Conservation (phyloP, 2,113 vertebrate genomes). For the Pelecanoides urinatrix region DNA sequence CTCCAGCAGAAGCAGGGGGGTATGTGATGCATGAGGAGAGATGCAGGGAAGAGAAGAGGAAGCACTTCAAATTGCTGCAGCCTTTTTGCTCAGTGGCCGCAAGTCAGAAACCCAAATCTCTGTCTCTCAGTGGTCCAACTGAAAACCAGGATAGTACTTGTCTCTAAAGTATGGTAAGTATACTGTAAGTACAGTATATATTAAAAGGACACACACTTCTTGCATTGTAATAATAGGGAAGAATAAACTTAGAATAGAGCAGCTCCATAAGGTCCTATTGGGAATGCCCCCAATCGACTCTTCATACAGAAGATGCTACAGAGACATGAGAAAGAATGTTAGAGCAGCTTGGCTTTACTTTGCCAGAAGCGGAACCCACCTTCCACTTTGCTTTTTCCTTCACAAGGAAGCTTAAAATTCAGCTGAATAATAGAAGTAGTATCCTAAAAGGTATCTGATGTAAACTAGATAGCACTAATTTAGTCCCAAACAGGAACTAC, state of each 20-base stretch:
- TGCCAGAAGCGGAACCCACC: background rate
- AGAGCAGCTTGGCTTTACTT: background rate
- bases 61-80: background rate
- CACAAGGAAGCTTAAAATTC: background rate
- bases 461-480: background rate
- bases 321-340: background rate
- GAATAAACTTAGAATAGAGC: background rate
- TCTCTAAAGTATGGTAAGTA: background rate
- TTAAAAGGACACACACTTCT: background rate
- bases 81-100: background rate
- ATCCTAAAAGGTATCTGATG: background rate
- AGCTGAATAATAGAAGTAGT: background rate
- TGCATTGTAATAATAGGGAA: background rate
- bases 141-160: background rate
- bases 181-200: background rate
- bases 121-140: background rate
- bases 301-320: background rate
- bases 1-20: background rate
- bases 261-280: background rate
- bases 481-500: background rate
- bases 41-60: background rate
- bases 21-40: fast-evolving
- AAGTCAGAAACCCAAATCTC: background rate
- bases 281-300: background rate
- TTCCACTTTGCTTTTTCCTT: background rate